Base-by-base conservation (phyloP, 2,797 vertebrate genomes). In the Eulemur mongoz region DNA sequence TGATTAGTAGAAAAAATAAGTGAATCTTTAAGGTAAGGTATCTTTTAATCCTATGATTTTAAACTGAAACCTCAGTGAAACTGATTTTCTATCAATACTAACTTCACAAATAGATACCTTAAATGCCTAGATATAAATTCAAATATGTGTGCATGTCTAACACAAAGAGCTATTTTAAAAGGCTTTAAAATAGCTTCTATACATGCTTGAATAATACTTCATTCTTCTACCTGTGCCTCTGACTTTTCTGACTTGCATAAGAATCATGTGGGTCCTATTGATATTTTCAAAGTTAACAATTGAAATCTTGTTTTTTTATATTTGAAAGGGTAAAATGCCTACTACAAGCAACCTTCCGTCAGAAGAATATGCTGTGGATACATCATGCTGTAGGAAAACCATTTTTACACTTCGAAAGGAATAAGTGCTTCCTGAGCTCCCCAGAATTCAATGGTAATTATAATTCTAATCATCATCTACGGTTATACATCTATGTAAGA, bases 321-420 rank as follows among this genome's bases (percentile, higher is more conserved):
- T 83, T 80, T 30, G 67, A 72, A 85, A 81, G 80, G 12, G 43
- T 76, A 89, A 92, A 90, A 81, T 40, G 40, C 7, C 73, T 94
- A 9, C 30, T 35, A 84, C 65, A 75, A 85, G 73, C 35, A 48
- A 82, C 0, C 17, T 54, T 73, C 57, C 52, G 17, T 81, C 72
- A 94, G 61, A 70, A 93, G 91, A 96, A 87, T 30, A 95, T 15
- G 38, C 48, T 65, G 61, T 90, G 65, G 48, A 30, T 59, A 93
- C 35, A 25, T 69, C 13, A 93, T 48, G 15, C 32, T 93, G 27
- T 59, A 69, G 13, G 52, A 78, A 88, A 87, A 43, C 20, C 25
- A 3, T 61, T 95, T 89, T 91, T 35, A 86, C 61, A 72, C 70
- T 70, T 76, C 40, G 50, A 30, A 82, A 86, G 30, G 22, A 52